Base-by-base conservation (phyloP, 2,888 invertebrate species). In the Horisme vitalbata region DNA sequence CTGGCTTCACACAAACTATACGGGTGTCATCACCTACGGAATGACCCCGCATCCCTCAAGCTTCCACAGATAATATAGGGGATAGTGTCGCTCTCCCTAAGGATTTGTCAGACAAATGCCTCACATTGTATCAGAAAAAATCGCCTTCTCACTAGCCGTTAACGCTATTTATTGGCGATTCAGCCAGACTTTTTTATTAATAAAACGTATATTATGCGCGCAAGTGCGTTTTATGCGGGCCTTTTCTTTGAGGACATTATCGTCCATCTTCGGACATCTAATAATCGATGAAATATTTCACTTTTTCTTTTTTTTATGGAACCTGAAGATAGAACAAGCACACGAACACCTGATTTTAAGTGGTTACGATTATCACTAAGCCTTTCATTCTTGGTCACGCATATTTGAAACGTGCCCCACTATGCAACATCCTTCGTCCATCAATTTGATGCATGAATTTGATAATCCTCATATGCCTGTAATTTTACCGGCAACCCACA, bases 81-180 rank as follows among this genome's bases (percentile, higher is more conserved):
- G 73, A 73, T 73, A 86, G 84, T 85, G 86, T 82, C 87, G 75
- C 79, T 69, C 79, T 76, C 87, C 73, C 83, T 20, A 57, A 73
- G 88, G 90, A 90, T 90, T 90, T 90, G 88, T 89, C 89, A 90
- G 87, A 90, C 90, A 90, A 90, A 90, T 90, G 85, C 70, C 69
- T 69, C 63, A 65, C 73, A 68, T 72, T 87, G 87, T 88, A 88
- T 89, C 86, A 85, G 63, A 84, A 87, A 85, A 84, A 88, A 85
- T 84, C 76, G 83, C 79, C 82, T 74, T 75, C 79, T 83, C 80
- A 76, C 79, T 82, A 83, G 83, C 79, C 84, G 78, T 89, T 88
- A 87, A 61, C 79, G 83, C 83, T 88, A 88, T 89, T 89, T 89
- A 89, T 89, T 79, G 88, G 76, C 74, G 83, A 88, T 88, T 88